Percentiles rank a stretch among this genome's conserved stretches.
Conservation (phyloP, 2,888 invertebrate species). For the Elegia similella region DNA sequence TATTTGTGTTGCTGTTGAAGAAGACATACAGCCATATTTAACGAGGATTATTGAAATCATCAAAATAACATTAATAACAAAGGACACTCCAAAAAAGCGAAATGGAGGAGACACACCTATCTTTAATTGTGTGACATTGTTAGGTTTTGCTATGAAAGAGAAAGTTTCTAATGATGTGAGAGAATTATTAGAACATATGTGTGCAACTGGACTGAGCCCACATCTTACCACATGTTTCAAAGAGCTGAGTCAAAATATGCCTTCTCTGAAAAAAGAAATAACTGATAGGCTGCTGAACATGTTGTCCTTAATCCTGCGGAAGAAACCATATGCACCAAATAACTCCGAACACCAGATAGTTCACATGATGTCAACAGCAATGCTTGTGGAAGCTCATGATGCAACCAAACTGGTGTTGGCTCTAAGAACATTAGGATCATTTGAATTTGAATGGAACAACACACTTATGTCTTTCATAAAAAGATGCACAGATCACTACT, state of each 20-base stretch:
- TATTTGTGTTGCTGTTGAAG: slow-evolving; percentile 93
- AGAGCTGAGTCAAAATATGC: slow-evolving; percentile 94
- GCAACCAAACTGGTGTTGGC: slow-evolving; percentile 95
- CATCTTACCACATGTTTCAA: slow-evolving; percentile 95
- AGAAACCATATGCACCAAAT: slow-evolving; percentile 87
- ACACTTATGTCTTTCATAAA: slow-evolving; percentile 95
- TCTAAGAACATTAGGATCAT: slow-evolving; percentile 93
- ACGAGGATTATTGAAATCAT: slow-evolving; percentile 92
- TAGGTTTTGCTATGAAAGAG: slow-evolving; percentile 93
- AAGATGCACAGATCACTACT: slow-evolving; percentile 94
- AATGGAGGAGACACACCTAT: slow-evolving; percentile 90
- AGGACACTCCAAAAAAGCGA: slow-evolving; percentile 90
- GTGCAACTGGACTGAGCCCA: slow-evolving; percentile 93
- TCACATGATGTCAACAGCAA: slow-evolving; percentile 61
- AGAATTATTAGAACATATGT: slow-evolving; percentile 94
- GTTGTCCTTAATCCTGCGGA: slow-evolving; percentile 94
- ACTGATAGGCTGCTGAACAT: slow-evolving; percentile 95
- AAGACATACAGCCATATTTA: slow-evolving; percentile 89
- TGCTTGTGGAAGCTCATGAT: slow-evolving; percentile 84
- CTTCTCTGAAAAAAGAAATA: slow-evolving; percentile 93
- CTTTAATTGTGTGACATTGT: slow-evolving; percentile 96
- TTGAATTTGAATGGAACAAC: slow-evolving; percentile 94
- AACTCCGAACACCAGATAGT: slow-evolving; percentile 74
- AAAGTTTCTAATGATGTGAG: slow-evolving; percentile 89
- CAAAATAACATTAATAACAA: slow-evolving; percentile 87